Conservation (phyloP, 2,888 invertebrate genomes). For the Sisyra nigra region DNA sequence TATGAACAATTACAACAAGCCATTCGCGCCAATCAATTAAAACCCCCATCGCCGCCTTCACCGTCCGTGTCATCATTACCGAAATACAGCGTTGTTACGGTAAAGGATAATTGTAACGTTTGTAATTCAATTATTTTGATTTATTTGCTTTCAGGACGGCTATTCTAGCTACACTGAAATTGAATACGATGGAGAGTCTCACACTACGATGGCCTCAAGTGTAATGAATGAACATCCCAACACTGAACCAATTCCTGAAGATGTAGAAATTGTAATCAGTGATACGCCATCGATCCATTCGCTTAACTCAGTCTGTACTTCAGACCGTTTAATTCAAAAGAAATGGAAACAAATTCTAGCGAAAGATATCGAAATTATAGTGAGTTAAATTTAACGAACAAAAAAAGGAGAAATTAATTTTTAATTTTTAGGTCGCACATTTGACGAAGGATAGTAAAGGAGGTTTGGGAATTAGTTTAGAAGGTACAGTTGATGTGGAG, state of each 20-base stretch:
- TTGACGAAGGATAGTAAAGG: slow-evolving; percentile 67
- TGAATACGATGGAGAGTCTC: slow-evolving; percentile 51
- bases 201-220: slow-evolving; percentile 34
- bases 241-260: slow-evolving; percentile 34
- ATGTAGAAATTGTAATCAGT: slow-evolving; percentile 45
- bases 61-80: slow-evolving; percentile 58
- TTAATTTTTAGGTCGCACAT: slow-evolving; percentile 53
- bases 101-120: slow-evolving; percentile 26
- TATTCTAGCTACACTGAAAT: slow-evolving; percentile 42
- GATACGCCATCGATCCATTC: slow-evolving; percentile 23
- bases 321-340: slow-evolving; percentile 52
- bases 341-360: slow-evolving; percentile 60
- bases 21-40: slow-evolving; percentile 51
- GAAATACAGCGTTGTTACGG: slow-evolving; percentile 58
- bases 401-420: slow-evolving; percentile 2
- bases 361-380: slow-evolving; percentile 60
- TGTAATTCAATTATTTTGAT: not conserved
- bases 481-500: slow-evolving; percentile 85
- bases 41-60: slow-evolving; percentile 44
- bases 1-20: slow-evolving; percentile 70
- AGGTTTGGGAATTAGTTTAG: slow-evolving; percentile 79
- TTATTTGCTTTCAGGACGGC: slow-evolving; percentile 35
- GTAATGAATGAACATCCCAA: slow-evolving; percentile 24
- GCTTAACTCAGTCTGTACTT: slow-evolving; percentile 28
- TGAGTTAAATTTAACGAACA: slow-evolving; percentile 26